Evolutionary conservation across 2,888 invertebrate species (phyloP), one percentile per base, ranked within the genome.

Genomic region (Tachina grossa): DNA sequence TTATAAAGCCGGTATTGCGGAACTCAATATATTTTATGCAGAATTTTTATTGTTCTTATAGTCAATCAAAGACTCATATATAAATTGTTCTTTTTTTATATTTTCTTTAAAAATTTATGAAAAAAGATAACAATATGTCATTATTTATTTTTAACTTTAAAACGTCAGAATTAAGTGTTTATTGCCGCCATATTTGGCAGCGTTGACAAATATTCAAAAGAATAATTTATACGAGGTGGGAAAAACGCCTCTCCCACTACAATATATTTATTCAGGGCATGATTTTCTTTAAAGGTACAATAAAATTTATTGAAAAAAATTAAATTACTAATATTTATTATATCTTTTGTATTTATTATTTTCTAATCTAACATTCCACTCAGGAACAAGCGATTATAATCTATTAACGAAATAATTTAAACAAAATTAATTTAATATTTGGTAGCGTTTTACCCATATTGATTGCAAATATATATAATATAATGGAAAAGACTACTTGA

Each of bases 381-480:
- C 82, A 66, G 74, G 47, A 13, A 59, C 16, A 14, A 2, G 45
- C 72, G 5, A 76, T 69, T 69, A 78, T 75, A 71, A 63, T 68
- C 85, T 74, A 82, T 78, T 81, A 74, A 69, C 19, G 41, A 65
- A 65, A 43, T 71, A 61, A 78, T 82, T 82, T 78, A 75, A 85
- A 74, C 63, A 69, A 82, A 78, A 71, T 82, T 82, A 78, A 63
- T 81, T 77, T 72, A 68, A 69, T 66, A 45, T 66, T 63, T 77
- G n/a, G 31, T 47, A 19, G 14, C 22, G 9, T 14, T 31, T 9
- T 13, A 22, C 3, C 13, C 22, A 9, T 47, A 1, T 45, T n/a
- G 59, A 55, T 19, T 16, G 43, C 14, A 22, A 55, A 10, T 43
- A 41, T 53, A 0, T 43, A 1, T 43, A 61, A 31, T 4, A 31